Base-by-base conservation (phyloP, 2,888 invertebrate genomes). In the Cephonodes hylas region DNA sequence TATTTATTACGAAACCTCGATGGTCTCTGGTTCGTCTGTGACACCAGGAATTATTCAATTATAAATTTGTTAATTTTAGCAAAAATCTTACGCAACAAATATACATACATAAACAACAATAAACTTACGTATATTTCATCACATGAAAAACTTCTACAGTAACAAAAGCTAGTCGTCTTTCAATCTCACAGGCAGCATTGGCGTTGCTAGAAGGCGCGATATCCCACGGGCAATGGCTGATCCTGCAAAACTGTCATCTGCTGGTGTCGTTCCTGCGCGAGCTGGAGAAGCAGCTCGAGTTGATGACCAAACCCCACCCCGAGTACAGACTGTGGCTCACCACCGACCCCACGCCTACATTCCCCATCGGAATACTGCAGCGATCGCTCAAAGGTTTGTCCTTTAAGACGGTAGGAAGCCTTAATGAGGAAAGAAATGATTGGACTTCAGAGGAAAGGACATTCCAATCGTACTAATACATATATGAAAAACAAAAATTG, bases 251-350 rank as follows among this genome's bases (percentile, higher is more conserved):
- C 88, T 98, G 98, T 66, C 98, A 98, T 82, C 89, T 98, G 58
- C 88, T 98, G 23, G 93, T 97, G 8, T 91, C 94, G 3, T 98
- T 98, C 90, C 93, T 98, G 4, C 93, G 95, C 20, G 95, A 95
- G 67, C 86, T 98, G 68, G 98, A 98, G 85, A 98, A 98, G 79
- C 94, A 95, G 69, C 86, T 98, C 59, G 98, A 98, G 78, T 93
- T 95, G 81, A 93, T 96, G 76, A 94, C 93, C 62, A 96, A 95
- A 73, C 97, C 97, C 0, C 97, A 98, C 90, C 96, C 97, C 0
- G 97, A 98, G 85, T 98, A 98, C 88, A 93, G 98, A 6, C 93
- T 98, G 1, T 98, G 98, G 98, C 92, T 98, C 58, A 98, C 98
- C 13, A 98, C 98, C 0, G 98, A 98, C 81, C 96, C 98, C 0